These are phyloP conservation scores for Atta colombica DNA, from an alignment of 1,140 invertebrate species.

Conservation along the genomic window DNA sequence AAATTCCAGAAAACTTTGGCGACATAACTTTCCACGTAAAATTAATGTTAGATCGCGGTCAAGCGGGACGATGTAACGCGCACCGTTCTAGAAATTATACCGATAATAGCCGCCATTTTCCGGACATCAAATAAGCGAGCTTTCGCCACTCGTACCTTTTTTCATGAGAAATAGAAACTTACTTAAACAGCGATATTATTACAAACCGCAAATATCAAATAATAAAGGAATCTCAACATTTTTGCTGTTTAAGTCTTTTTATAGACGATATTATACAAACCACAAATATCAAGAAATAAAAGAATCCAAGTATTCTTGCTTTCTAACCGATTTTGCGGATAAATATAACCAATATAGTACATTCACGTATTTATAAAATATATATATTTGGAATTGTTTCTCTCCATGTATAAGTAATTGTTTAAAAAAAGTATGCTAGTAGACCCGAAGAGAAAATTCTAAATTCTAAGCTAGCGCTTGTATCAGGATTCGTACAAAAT, in stretches of 20 bases:
- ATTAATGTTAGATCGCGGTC: slow-evolving; percentile 28
- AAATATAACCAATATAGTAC: background rate
- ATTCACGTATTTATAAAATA: background rate
- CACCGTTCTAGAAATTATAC: slow-evolving; percentile 19
- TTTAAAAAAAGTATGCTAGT: background rate
- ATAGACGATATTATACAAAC: background rate
- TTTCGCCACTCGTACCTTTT: slow-evolving; percentile 22
- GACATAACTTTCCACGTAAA: slow-evolving; percentile 32
- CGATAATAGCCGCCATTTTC: slow-evolving; percentile 46
- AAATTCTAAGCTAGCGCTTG: background rate
- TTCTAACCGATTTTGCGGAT: background rate
- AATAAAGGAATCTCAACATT: slow-evolving; percentile 14
- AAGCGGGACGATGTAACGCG: background rate
- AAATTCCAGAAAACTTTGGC: slow-evolving; percentile 10
- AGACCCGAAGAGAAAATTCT: slow-evolving; percentile 10
- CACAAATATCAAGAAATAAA: slow-evolving; percentile 9
- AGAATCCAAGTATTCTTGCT: background rate
- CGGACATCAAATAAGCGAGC: slow-evolving; percentile 20
- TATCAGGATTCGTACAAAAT: slow-evolving; percentile 17
- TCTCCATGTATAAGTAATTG: background rate
- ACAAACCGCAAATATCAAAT: slow-evolving; percentile 25
- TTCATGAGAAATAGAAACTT: background rate
- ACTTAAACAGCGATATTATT: slow-evolving; percentile 13
- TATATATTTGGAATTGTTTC: slow-evolving; percentile 1
- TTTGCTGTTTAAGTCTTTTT: background rate